Percentiles rank a stretch among this genome's conserved stretches.
These are phyloP conservation scores for Polymixis flavicincta DNA, from an alignment of 2,888 invertebrate species.

Conservation along the genomic window DNA sequence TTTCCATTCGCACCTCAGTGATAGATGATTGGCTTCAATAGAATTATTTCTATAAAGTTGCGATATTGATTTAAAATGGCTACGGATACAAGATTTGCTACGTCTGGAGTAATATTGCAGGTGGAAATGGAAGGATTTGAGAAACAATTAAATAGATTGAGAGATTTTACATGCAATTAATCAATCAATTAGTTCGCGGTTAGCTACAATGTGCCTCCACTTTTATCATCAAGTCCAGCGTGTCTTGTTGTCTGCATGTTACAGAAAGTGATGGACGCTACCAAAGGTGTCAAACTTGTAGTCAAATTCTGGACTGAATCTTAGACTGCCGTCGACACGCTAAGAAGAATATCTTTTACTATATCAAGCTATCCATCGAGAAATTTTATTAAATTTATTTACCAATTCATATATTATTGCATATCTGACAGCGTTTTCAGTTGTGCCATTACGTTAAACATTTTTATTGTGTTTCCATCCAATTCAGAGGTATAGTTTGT, in stretches of 20 bases:
- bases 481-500: background rate
- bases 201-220: background rate
- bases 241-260: too few relatives aligned
- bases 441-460: background rate
- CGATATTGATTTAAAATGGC: slow-evolving; percentile 47
- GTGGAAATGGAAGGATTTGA: slow-evolving; percentile 1
- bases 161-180: background rate
- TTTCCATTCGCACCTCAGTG: slow-evolving; percentile 62
- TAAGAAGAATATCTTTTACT: background rate
- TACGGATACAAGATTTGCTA: slow-evolving; percentile 20
- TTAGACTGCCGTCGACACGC: background rate
- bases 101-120: slow-evolving; percentile 17
- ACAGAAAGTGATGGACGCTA: too few relatives aligned
- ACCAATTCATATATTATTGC: background rate
- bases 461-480: too few relatives aligned
- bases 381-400: background rate
- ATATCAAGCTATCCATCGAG: background rate
- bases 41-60: slow-evolving; percentile 67
- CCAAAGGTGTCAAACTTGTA: too few relatives aligned
- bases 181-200: background rate
- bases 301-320: background rate
- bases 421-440: background rate
- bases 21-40: slow-evolving; percentile 62
- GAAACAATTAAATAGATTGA: slow-evolving; percentile 1
- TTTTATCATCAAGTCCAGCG: background rate